These are phyloP conservation scores for Polypedilum pembai DNA, from an alignment of 1,140 invertebrate species.

Conservation along the genomic window DNA sequence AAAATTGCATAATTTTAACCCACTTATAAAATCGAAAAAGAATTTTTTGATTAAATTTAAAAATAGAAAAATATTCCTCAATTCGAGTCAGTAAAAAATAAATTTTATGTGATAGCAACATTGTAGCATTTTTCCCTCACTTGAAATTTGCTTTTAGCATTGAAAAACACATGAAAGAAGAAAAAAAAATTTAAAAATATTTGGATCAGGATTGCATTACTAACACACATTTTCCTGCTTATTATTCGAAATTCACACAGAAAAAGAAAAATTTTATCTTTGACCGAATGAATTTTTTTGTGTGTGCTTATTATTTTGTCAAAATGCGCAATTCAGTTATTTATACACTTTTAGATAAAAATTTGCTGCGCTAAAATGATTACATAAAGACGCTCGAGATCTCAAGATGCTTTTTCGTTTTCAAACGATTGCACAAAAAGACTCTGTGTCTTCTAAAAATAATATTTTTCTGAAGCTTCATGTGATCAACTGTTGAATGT, in stretches of 20 bases:
- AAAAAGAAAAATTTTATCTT: conserved; percentile 15
- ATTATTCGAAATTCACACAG: background rate
- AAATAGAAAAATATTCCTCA: no score
- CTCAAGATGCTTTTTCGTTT: background rate
- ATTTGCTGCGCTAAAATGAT: conserved; percentile 5
- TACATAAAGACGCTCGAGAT: background rate
- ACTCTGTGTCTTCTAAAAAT: conserved; percentile 2
- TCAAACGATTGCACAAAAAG: background rate
- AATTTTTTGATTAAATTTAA: no score
- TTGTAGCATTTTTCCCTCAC: background rate
- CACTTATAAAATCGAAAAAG: background rate
- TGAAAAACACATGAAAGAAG: background rate
- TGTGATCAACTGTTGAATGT: no score
- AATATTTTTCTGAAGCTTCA: background rate
- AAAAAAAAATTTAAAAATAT: background rate
- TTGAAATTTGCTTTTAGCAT: conserved; percentile 6
- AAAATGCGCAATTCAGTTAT: conserved; percentile 24
- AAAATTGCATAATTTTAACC: conserved; percentile 1
- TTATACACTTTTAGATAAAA: background rate
- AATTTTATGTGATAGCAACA: background rate
- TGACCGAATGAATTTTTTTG: background rate
- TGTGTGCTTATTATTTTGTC: background rate
- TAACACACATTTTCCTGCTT: conserved; percentile 22
- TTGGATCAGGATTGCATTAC: background rate
- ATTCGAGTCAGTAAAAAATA: no score